Evolutionary conservation across 1,140 invertebrate species (phyloP), one percentile per base, ranked within the genome.

Genomic region (Camponotus floridanus): DNA sequence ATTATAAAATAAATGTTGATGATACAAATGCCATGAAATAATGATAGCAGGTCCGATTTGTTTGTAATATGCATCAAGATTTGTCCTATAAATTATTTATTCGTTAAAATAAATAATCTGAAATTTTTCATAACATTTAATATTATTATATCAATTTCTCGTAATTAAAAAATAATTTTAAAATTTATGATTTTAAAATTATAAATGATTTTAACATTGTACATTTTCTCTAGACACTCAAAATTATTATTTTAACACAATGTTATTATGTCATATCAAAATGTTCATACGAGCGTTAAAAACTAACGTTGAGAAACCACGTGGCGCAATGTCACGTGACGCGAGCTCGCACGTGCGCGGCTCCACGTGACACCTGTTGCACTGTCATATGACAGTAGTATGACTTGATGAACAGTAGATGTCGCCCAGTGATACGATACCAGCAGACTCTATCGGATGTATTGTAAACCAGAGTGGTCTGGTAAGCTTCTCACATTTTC

Each of bases 311-410:
- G 11, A 18, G 11, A 33, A 59, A 81, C 33, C 79, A 81, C 31
- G 55, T 48, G 45, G 57, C 51, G 48, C 15, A 5, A 15, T 18
- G 3, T 51, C 48, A 51, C 48, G 15, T 51, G 48, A 15, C 48
- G 15, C 4, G 3, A 18, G 3, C 6, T 51, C 48, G 8, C 67
- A 71, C 74, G 79, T 55, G 62, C 51, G 7, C 36, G 33, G 13
- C 4, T 73, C 18, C 67, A 78, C 83, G 76, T 65, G 71, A 71
- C 83, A 91, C 91, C 90, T 92, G 91, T 92, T 92, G 91, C 88
- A 55, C 11, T 84, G 42, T 55, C 21, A 73, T 73, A 71, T 36
- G 39, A 33, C 21, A 36, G 67, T 42, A 45, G 76, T 81, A 76
- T 67, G 0, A n/a, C 45, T 48, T 85, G 86, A 5, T 68, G 71